phyloP scores from a whole-genome alignment of 1,140 invertebrate species.

The Aphelinus certus region DNA sequence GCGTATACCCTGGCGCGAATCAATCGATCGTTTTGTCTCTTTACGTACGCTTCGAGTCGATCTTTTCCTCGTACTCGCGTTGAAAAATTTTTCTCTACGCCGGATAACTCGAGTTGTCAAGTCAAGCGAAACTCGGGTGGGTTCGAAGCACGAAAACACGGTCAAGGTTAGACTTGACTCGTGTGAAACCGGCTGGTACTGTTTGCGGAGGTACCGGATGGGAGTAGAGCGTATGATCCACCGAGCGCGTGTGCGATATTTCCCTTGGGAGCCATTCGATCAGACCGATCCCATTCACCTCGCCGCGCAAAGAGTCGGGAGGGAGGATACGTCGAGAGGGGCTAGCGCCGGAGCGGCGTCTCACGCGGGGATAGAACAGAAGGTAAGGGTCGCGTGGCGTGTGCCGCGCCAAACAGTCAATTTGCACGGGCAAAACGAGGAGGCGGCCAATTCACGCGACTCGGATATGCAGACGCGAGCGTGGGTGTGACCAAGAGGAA shows the following conservation, averaged over 20 bases:
- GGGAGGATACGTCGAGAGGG: slow-evolving; percentile 24
- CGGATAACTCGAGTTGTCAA: background rate
- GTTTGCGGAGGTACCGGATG: too few species aligned
- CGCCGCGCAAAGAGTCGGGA: background rate
- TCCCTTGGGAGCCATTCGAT: background rate
- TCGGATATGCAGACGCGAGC: too few species aligned
- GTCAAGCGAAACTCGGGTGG: background rate
- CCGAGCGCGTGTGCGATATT: too few species aligned
- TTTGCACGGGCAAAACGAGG: slow-evolving; percentile 15
- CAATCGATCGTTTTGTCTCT: too few species aligned
- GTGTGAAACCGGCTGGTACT: too few species aligned
- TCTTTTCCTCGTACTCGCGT: background rate
- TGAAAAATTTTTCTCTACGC: background rate
- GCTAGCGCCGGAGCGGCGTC: slow-evolving; percentile 47
- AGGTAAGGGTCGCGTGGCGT: slow-evolving; percentile 43
- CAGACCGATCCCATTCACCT: background rate
- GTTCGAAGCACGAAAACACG: background rate
- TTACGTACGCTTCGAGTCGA: too few species aligned
- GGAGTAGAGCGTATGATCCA: too few species aligned
- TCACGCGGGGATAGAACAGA: slow-evolving; percentile 14
- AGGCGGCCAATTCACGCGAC: slow-evolving; percentile 22
- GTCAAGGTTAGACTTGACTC: too few species aligned
- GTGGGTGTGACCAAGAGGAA: too few species aligned
- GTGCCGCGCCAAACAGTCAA: slow-evolving; percentile 52
- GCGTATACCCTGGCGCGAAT: too few species aligned